phyloP scores from a whole-genome alignment of 2,113 vertebrate species.

The Sprattus sprattus region DNA sequence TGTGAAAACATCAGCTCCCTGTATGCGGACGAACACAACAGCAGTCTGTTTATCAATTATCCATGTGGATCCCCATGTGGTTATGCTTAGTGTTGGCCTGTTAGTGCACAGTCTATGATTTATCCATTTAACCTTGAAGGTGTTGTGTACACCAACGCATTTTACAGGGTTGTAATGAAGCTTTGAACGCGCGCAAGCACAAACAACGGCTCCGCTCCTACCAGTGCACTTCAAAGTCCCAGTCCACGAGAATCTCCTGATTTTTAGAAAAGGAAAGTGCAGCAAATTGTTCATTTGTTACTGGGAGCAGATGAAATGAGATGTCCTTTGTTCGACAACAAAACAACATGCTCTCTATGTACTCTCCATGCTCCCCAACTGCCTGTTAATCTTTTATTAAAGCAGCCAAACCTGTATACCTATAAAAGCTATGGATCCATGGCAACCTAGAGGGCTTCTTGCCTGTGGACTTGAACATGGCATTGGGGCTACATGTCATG shows the following conservation, averaged over 20 bases:
- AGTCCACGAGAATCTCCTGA: constrained; percentile 56
- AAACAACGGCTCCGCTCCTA: constrained; percentile 36
- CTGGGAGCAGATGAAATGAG: constrained; percentile 71
- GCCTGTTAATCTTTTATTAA: constrained; percentile 61
- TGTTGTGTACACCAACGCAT: constrained; percentile 64
- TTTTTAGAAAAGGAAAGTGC: constrained; percentile 68
- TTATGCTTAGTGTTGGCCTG: constrained; percentile 61
- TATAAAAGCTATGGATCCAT: constrained; percentile 52
- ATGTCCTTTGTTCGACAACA: constrained; percentile 61
- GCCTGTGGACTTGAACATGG: constrained; percentile 11
- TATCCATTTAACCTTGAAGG: constrained; percentile 73
- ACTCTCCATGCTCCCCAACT: constrained; percentile 14
- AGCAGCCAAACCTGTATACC: constrained; percentile 61
- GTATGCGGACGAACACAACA: not conserved
- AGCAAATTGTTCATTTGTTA: constrained; percentile 75
- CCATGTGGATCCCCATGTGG: constrained; percentile 54
- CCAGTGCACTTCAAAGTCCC: constrained; percentile 66
- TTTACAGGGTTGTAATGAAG: constrained; percentile 66
- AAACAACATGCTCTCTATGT: constrained; percentile 53
- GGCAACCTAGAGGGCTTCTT: constrained; percentile 55
- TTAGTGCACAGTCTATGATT: constrained; percentile 64
- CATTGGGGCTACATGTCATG: constrained; percentile 2
- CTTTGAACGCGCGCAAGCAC: constrained; percentile 60
- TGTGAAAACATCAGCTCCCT: constrained; percentile 6
- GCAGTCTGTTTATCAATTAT: constrained; percentile 62